Base-by-base conservation (phyloP, 2,888 invertebrate genomes). In the Mellilla xanthometata region DNA sequence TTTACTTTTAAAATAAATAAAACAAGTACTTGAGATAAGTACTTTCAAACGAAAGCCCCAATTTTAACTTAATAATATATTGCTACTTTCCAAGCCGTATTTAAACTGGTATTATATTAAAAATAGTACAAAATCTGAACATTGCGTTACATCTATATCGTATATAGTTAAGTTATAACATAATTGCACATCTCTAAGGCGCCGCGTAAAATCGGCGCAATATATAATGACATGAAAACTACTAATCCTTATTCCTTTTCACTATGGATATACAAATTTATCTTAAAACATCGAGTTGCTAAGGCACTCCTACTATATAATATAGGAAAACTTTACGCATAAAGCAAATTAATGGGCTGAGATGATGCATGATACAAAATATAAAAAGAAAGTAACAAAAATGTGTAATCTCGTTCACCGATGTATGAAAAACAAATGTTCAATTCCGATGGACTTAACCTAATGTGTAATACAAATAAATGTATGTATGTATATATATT, bases 261-360 rank as follows among this genome's bases (percentile, higher is more conserved):
- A 23, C 40, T 34, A 48, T 35, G 73, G 68, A 72, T 69, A 77
- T 74, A 76, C 76, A 76, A 75, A 62, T 54, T 70, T 68, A 76
- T 72, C 77, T 80, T 76, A 81, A 72, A 77, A 81, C 74, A 83
- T 67, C 81, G 88, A 88, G 87, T 86, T 79, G 88, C 88, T 88
- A 88, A 88, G 89, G 88, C 88, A 89, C 88, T 88, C 88, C 80
- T 83, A 79, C 66, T 64, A 72, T 76, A 77, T 78, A 76, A 74
- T 79, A 82, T 77, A 79, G 72, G 73, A 76, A 74, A 69, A 76
- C 68, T 24, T 24, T 2, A 80, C 71, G 81, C 80, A 59, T 58
- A 69, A 80, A 83, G 80, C 78, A 68, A 68, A 68, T 64, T 60
- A 61, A 61, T 60, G 63, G 66, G 65, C 56, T 58, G 58, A 63